These are phyloP conservation scores for Noctua janthina DNA, from an alignment of 2,888 invertebrate genomes.

Conservation along the genomic window DNA sequence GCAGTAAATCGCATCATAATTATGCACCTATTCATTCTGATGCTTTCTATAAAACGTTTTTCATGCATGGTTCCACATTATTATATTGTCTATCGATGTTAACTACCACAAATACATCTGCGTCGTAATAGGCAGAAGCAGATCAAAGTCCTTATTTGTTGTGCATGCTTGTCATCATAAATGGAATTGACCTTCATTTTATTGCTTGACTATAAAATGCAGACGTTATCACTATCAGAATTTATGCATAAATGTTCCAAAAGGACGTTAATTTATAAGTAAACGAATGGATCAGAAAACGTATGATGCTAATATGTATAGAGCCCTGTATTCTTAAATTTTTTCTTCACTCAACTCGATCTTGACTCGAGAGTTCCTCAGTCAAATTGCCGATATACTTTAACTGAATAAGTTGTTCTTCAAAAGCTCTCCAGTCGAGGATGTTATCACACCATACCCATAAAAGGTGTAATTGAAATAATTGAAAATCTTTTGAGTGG, in stretches of 20 bases:
- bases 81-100: background rate
- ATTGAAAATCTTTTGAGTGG: background rate
- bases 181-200: conserved; percentile 69
- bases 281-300: background rate
- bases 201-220: conserved; percentile 56
- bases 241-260: background rate
- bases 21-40: background rate
- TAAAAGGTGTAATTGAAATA: background rate
- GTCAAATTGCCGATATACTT: background rate
- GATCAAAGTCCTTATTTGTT: conserved; percentile 65
- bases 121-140: conserved; percentile 27
- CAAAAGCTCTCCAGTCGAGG: background rate
- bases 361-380: background rate
- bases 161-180: conserved; percentile 63
- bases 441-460: background rate
- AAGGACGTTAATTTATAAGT: conserved; percentile 1
- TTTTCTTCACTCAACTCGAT: background rate
- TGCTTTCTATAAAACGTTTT: conserved; percentile 4
- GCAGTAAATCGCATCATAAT: background rate
- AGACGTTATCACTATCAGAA: conserved; percentile 33
- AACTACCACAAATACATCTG: conserved; percentile 18
- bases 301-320: background rate
- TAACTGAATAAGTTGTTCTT: background rate
- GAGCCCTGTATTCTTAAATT: background rate
- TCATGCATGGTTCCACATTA: background rate